Conservation (phyloP, 1,140 invertebrate species). For the Gonioctena quinquepunctata region DNA sequence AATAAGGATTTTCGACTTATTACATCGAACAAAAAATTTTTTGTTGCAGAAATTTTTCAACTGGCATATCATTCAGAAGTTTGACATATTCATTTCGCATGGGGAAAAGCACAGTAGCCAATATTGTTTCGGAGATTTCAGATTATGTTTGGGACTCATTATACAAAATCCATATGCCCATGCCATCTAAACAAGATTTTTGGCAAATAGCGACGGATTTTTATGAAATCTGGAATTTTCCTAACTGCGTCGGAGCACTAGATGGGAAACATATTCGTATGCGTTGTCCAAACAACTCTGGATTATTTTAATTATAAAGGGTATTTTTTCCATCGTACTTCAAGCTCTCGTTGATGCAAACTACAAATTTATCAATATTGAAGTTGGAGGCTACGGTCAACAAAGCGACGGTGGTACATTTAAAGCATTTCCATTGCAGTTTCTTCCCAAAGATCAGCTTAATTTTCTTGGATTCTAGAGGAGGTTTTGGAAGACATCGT, state of each 20-base stretch:
- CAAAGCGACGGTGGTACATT: background rate
- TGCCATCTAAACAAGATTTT: slow-evolving; percentile 44
- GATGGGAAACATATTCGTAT: slow-evolving; percentile 19
- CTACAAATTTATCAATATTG: background rate
- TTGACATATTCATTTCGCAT: slow-evolving; percentile 43
- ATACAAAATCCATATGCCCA: slow-evolving; percentile 40
- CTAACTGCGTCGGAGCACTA: slow-evolving; percentile 1
- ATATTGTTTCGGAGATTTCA: slow-evolving; percentile 45
- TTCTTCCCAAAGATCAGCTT: too few species aligned
- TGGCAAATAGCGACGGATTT: slow-evolving; percentile 40
- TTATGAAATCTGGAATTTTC: slow-evolving; percentile 42
- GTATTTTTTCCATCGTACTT: slow-evolving; percentile 13
- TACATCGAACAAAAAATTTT: too few species aligned
- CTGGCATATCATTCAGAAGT: slow-evolving; percentile 41
- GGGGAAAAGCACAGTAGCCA: slow-evolving; percentile 35
- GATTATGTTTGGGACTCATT: slow-evolving; percentile 24
- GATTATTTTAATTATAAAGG: slow-evolving; percentile 44
- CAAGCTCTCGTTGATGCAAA: slow-evolving; percentile 14
- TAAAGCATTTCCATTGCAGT: background rate
- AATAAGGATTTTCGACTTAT: too few species aligned
- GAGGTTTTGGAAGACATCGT: too few species aligned
- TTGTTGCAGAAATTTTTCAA: background rate
- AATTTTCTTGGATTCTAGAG: too few species aligned
- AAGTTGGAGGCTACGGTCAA: background rate
- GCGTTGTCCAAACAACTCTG: background rate